Base-by-base conservation (phyloP, 2,888 invertebrate species). In the Laspeyria flexula region DNA sequence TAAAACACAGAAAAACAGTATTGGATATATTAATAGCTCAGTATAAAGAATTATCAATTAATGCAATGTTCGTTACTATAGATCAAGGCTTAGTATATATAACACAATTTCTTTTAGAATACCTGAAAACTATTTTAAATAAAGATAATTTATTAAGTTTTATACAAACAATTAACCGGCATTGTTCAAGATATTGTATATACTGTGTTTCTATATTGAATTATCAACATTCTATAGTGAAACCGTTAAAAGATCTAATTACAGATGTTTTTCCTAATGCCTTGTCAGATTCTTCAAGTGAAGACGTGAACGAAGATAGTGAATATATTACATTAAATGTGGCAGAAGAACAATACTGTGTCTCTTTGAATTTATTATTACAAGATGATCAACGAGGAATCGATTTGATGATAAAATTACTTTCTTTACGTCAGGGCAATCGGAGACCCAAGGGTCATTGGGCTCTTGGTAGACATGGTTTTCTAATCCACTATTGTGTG, bases 21-120 rank as follows among this genome's bases (percentile, higher is more conserved):
- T 10, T 31, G 7, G 11, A 37, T 1, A 31, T 38, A 42, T 31
- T 51, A 18, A 23, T 44, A 30, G 25, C 35, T 13, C 50, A 29
- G 16, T 15, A 15, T 5, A 15, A 1, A n/a, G 1, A 12, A 16
- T 35, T 37, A 4, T 3, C 4, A 11, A 12, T 1, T 13, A 35
- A 5, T 40, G 27, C 35, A 15, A 16, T 52, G 1, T 30, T 39
- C 10, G 31, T 40, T n/a, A 12, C 27, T 0, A 29, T 53, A 7
- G 4, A 16, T 1, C 31, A 21, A 31, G 5, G 1, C 3, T 31
- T 23, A 4, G 16, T 31, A 4, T 10, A 30, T 9, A 7, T 40
- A 16, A 27, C 37, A 12, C 12, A n/a, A 13, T 46, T 57, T 43
- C 35, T 53, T 23, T 10, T 56, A 12, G 23, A 45, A 27, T 45